Base-by-base conservation (phyloP, 1,140 invertebrate genomes). In the Philopotamus ludificatus region DNA sequence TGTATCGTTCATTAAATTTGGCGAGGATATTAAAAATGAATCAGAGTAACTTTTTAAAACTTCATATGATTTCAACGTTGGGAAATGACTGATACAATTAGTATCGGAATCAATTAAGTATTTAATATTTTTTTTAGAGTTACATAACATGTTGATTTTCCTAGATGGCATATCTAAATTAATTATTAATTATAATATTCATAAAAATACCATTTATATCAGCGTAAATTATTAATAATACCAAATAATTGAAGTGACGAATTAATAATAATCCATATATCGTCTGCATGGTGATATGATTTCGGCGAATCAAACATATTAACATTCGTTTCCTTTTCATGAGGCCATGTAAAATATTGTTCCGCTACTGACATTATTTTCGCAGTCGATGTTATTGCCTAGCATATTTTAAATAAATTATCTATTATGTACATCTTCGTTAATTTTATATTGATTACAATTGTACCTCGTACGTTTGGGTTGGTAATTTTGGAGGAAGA, bases 401-500 rank as follows among this genome's bases (percentile, higher is more conserved):
- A 9, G 34, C 21, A 50, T 28, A n/a, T 23, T 10, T 34, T 12
- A 59, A 58, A 28, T 54, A 26, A 18, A 22, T 55, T 50, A 54
- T 39, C 22, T 39, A 47, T 26, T 44, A 41, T 15, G 12, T 54
- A 28, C 49, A 44, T 41, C n/a, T 21, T 55, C 39, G 42, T n/a
- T 15, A 69, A 60, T 44, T 28, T 67, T 65, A 66, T 34, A 45
- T 25, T 25, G 55, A 22, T 49, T 53, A 28, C 53, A 49, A 3
- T 26, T 21, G 10, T 70, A 73, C 72, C 66, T 73, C 63, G 50
- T 70, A 39, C 15, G 7, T 41, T 47, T 68, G 68, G 8, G 68
- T 68, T 23, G 67, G 71, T 3, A 71, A 57, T 66, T 73, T 77
- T 41, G 77, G 73, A 8, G 82, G 82, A 59, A 84, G 74, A 74